These are phyloP conservation scores for Tortrix viridana DNA, from an alignment of 2,888 invertebrate species.

Conservation along the genomic window DNA sequence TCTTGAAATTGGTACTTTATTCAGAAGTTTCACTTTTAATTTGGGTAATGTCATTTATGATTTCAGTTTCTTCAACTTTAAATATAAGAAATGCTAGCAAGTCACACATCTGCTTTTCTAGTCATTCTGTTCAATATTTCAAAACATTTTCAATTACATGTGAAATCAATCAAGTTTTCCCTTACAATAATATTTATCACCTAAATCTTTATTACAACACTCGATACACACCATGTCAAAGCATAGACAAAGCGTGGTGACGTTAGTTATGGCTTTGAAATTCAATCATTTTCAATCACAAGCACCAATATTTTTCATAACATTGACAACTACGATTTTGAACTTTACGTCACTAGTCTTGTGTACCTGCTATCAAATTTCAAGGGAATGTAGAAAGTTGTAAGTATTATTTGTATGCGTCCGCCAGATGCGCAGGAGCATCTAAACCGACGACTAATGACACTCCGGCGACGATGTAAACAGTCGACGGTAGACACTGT, in stretches of 20 bases:
- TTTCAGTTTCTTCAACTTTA: not conserved
- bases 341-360: slow-evolving; percentile 13
- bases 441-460: slow-evolving; percentile 77
- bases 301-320: not conserved
- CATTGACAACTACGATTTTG: slow-evolving; percentile 24
- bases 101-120: slow-evolving; percentile 1
- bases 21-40: no score
- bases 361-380: slow-evolving; percentile 10
- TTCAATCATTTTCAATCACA: slow-evolving; percentile 60
- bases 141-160: slow-evolving; percentile 17
- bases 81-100: not conserved
- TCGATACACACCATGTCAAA: slow-evolving; percentile 46
- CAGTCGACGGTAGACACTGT: slow-evolving; percentile 70
- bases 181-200: slow-evolving; percentile 39
- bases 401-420: slow-evolving; percentile 55
- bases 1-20: slow-evolving; percentile 43
- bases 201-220: slow-evolving; percentile 42
- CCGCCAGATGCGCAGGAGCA: slow-evolving; percentile 71
- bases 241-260: slow-evolving; percentile 46
- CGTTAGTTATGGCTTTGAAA: slow-evolving; percentile 60
- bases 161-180: slow-evolving; percentile 25
- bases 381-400: slow-evolving; percentile 20
- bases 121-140: slow-evolving; percentile 7
- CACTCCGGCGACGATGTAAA: slow-evolving; percentile 77
- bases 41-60: not conserved